phyloP scores from a whole-genome alignment of 2,888 invertebrate genomes.

The Protonemura montana region DNA sequence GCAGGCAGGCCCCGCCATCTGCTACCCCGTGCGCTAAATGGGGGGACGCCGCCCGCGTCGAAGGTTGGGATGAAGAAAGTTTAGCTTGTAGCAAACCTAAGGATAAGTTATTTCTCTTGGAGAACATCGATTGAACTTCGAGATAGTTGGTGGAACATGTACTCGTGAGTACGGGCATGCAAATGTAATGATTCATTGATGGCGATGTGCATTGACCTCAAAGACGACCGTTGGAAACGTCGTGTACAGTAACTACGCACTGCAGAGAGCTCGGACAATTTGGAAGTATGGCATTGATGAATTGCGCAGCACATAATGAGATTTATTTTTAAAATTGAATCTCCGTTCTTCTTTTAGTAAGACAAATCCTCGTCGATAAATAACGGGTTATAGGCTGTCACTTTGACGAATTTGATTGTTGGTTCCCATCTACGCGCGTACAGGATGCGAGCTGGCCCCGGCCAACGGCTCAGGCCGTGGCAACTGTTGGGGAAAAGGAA shows the following conservation, averaged over 20 bases:
- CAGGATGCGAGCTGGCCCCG: neutral
- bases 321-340: conserved; percentile 37
- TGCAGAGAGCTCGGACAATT: neutral
- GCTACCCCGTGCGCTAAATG: conserved; percentile 46
- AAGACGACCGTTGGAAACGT: neutral
- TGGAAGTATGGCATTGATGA: neutral
- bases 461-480: neutral
- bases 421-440: neutral
- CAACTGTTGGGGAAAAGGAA: neutral
- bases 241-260: neutral
- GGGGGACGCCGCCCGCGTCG: neutral
- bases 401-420: conserved; percentile 26
- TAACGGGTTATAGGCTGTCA: conserved; percentile 9
- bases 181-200: neutral
- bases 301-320: conserved; percentile 22
- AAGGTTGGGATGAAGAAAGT: conserved; percentile 26
- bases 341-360: conserved; percentile 24
- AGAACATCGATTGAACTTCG: conserved; percentile 13
- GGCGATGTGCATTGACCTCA: neutral
- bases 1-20: conserved; percentile 27
- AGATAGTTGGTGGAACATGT: neutral
- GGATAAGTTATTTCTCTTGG: conserved; percentile 9
- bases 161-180: neutral
- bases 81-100: conserved; percentile 8
- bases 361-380: conserved; percentile 36